Conservation (phyloP, 2,113 vertebrate genomes). For the Pogona vitticeps region DNA sequence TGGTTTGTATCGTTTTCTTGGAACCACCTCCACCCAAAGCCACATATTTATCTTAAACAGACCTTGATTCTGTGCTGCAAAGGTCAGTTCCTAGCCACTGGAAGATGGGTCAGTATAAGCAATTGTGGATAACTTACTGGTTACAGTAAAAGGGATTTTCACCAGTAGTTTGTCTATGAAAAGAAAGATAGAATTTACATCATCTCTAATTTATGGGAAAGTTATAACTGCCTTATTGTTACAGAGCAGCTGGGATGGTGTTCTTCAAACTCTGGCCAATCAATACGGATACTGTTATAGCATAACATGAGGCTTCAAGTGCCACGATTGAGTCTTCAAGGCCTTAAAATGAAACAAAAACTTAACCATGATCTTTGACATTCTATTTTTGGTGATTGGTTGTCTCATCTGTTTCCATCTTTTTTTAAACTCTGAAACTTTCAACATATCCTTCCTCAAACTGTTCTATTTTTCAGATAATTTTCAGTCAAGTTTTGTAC, state of each 20-base stretch:
- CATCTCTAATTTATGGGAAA: neutral
- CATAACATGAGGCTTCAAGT: neutral
- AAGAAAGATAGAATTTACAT: constrained; percentile 5
- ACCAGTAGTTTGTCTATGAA: constrained; percentile 16
- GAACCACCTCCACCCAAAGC: neutral
- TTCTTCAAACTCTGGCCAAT: neutral
- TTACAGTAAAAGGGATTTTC: constrained; percentile 15
- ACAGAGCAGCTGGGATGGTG: neutral
- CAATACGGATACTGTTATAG: neutral
- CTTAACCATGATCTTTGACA: neutral
- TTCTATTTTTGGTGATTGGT: neutral
- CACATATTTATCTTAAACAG: constrained; percentile 7
- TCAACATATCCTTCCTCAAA: neutral
- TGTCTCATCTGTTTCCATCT: neutral
- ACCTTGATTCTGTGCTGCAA: neutral
- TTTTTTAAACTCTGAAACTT: neutral
- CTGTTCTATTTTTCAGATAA: neutral
- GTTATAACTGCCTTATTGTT: neutral
- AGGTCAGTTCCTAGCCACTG: neutral
- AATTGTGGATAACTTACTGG: rapidly evolving
- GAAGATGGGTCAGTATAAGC: neutral
- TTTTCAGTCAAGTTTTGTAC: neutral
- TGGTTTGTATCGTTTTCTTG: neutral
- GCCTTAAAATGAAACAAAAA: neutral
- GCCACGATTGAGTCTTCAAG: neutral